Evolutionary conservation across 2,888 invertebrate genomes (phyloP).

Genomic region (Alsophila aescularia): DNA sequence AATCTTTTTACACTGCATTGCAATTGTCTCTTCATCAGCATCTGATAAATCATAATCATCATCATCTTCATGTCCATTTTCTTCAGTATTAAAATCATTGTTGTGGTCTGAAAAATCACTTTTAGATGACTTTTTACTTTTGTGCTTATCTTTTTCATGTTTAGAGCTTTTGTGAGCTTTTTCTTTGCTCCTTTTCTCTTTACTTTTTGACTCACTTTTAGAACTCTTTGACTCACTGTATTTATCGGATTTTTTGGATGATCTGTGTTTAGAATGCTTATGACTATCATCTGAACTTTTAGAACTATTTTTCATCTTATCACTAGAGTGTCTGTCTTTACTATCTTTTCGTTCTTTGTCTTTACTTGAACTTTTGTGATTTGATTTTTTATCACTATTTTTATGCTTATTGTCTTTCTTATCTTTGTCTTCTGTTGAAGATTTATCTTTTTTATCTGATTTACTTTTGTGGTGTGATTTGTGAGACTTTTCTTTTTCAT

Average conservation of each 20-base stretch:
- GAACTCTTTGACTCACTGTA: conserved; percentile 48
- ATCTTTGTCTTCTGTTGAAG: conserved; percentile 21
- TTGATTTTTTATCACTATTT: conserved; percentile 46
- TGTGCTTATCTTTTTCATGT: conserved; percentile 27
- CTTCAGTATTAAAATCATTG: conserved; percentile 38
- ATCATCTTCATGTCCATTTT: conserved; percentile 46
- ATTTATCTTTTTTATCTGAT: conserved; percentile 40
- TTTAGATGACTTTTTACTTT: conserved; percentile 15
- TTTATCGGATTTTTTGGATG: conserved; percentile 50
- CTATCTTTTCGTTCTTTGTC: conserved; percentile 59
- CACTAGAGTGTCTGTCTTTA: conserved; percentile 52
- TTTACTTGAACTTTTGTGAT: conserved; percentile 64
- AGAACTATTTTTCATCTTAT: conserved; percentile 50
- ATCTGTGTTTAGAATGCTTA: conserved; percentile 48
- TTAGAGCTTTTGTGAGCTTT: conserved; percentile 59
- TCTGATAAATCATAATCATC: conserved; percentile 74
- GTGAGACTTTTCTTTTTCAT: conserved; percentile 36
- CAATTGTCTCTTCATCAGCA: conserved; percentile 88
- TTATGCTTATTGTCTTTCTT: conserved; percentile 12
- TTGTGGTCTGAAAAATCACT: conserved; percentile 51
- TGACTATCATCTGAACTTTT: conserved; percentile 26
- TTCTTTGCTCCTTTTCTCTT: conserved; percentile 53
- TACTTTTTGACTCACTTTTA: conserved; percentile 49
- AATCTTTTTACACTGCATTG: conserved; percentile 93
- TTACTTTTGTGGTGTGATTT: conserved; percentile 35